Conservation (phyloP, 2,113 vertebrate genomes). For the Phasianus colchicus region DNA sequence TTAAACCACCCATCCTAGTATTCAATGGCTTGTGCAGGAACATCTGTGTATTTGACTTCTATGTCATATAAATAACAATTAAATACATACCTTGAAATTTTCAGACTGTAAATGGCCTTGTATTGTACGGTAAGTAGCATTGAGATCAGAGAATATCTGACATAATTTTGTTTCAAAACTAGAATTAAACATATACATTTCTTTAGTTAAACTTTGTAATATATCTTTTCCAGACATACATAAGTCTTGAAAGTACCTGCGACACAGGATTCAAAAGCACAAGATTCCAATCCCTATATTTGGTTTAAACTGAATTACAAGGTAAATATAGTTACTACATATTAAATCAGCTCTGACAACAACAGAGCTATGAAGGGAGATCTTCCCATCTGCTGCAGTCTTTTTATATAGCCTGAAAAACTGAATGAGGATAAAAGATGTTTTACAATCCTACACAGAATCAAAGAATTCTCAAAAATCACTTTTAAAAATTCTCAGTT, state of each 20-base stretch:
- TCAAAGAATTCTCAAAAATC: not conserved
- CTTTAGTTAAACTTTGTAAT: conserved; percentile 61
- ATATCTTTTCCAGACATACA: conserved; percentile 31
- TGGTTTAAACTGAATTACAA: conserved; percentile 50
- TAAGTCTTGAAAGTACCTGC: conserved; percentile 45
- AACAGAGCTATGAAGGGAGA: conserved; percentile 61
- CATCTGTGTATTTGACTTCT: conserved; percentile 41
- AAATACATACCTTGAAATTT: conserved; percentile 94
- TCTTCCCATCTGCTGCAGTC: conserved; percentile 63
- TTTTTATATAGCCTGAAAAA: conserved; percentile 48
- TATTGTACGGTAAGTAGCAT: conserved; percentile 96
- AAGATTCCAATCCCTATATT: conserved; percentile 31
- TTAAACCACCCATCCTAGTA: not conserved
- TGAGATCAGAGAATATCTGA: conserved; percentile 98
- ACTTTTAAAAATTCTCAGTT: not conserved
- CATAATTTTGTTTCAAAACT: conserved; percentile 98
- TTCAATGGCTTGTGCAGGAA: not conserved
- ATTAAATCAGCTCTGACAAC: conserved; percentile 51
- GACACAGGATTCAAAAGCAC: conserved; percentile 51
- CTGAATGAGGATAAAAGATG: conserved; percentile 23
- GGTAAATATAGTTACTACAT: conserved; percentile 12
- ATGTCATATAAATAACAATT: conserved; percentile 48
- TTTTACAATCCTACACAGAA: not conserved
- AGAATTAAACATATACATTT: conserved; percentile 75
- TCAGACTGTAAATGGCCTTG: conserved; percentile 98